Evolutionary conservation across 1,140 invertebrate genomes (phyloP).

Genomic region (Achroia grisella): DNA sequence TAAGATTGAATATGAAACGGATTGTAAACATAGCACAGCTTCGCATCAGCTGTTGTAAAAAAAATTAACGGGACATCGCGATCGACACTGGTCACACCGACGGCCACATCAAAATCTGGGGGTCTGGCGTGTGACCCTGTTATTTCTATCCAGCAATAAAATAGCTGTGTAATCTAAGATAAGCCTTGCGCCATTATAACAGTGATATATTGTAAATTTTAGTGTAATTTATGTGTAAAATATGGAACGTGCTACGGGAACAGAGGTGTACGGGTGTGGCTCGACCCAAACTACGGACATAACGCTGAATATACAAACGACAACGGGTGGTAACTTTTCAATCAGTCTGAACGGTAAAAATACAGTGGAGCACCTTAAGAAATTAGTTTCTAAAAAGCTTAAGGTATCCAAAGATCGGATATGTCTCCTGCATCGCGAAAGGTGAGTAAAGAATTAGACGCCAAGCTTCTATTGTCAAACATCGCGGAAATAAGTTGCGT

Average conservation of each 20-base stretch:
- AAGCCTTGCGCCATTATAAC: slow-evolving; percentile 49
- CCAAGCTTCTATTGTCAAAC: slow-evolving; percentile 71
- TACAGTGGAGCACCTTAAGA: slow-evolving; percentile 91
- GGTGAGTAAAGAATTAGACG: slow-evolving; percentile 78
- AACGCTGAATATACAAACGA: slow-evolving; percentile 89
- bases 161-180: slow-evolving; percentile 68
- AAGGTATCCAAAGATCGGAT: slow-evolving; percentile 95
- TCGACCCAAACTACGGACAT: slow-evolving; percentile 78
- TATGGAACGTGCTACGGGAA: slow-evolving; percentile 68
- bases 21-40: slow-evolving; percentile 44
- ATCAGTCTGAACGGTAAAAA: slow-evolving; percentile 85
- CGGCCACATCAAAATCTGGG: slow-evolving; percentile 72
- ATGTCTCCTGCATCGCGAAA: slow-evolving; percentile 91
- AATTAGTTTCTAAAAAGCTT: slow-evolving; percentile 91
- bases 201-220: slow-evolving; percentile 52
- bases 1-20: slow-evolving; percentile 19
- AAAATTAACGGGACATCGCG: slow-evolving; percentile 68
- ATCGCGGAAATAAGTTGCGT: slow-evolving; percentile 71
- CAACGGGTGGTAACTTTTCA: slow-evolving; percentile 92
- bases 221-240: slow-evolving; percentile 67
- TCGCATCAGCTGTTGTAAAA: slow-evolving; percentile 70
- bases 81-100: slow-evolving; percentile 67
- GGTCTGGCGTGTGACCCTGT: slow-evolving; percentile 71
- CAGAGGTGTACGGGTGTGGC: slow-evolving; percentile 78
- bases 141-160: slow-evolving; percentile 70